phyloP scores from a whole-genome alignment of 2,888 invertebrate genomes.

The Priocnemis perturbator region DNA sequence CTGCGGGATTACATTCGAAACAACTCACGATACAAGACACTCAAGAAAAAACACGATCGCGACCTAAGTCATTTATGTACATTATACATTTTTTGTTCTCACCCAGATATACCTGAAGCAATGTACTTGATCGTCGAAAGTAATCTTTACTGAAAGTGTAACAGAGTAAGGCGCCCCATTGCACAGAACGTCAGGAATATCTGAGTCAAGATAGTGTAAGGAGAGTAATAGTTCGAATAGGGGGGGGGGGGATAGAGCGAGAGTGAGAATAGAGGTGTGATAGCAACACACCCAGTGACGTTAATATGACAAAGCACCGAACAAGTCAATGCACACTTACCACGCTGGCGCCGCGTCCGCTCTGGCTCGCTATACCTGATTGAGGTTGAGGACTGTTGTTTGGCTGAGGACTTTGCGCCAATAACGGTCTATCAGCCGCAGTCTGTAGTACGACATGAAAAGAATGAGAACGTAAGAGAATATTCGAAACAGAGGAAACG shows the following conservation, averaged over 20 bases:
- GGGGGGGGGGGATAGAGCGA: slow-evolving; percentile 5
- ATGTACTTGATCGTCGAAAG: slow-evolving; percentile 9
- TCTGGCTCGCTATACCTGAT: slow-evolving; percentile 85
- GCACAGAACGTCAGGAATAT: slow-evolving; percentile 22
- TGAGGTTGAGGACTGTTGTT: slow-evolving; percentile 83
- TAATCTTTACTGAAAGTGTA: slow-evolving; percentile 12
- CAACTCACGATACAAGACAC: no score
- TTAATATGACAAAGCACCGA: background rate
- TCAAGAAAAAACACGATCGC: no score
- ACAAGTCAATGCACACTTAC: slow-evolving; percentile 77
- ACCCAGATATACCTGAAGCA: no score
- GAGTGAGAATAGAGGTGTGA: no score
- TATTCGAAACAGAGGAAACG: background rate
- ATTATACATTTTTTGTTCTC: no score
- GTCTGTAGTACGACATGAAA: slow-evolving; percentile 64
- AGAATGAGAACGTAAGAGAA: background rate
- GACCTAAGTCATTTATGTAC: no score
- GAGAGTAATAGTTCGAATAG: slow-evolving; percentile 19
- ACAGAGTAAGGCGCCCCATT: no score
- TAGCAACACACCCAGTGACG: no score
- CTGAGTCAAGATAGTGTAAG: slow-evolving; percentile 31
- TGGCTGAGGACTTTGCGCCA: slow-evolving; percentile 78
- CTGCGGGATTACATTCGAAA: no score
- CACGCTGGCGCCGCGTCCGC: slow-evolving; percentile 91
- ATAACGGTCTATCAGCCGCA: slow-evolving; percentile 78